These are phyloP conservation scores for Oikopleura dioica DNA, from an alignment of 23 tunicate species.

Conservation along the genomic window DNA sequence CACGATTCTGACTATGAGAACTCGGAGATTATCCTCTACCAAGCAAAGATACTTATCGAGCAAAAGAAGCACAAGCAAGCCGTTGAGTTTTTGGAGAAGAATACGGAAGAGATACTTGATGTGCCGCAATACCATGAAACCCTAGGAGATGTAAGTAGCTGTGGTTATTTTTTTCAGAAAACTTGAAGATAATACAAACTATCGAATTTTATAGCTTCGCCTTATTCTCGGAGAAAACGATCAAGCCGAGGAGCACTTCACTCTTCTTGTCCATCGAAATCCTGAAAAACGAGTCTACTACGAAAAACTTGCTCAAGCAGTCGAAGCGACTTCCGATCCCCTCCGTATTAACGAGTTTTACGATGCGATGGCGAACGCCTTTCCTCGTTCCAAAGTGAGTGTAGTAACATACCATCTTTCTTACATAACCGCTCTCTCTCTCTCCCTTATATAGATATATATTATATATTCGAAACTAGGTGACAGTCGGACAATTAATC, in stretches of 20 bases:
- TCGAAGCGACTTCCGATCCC: conserved; percentile 23
- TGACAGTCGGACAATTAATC: neutral
- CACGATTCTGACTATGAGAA: conserved; percentile 25
- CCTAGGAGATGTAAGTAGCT: conserved; percentile 23
- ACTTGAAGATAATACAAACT: neutral
- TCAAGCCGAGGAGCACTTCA: conserved; percentile 48
- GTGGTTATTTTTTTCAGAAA: neutral
- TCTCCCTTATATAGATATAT: too few species aligned
- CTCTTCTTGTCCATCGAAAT: conserved; percentile 44
- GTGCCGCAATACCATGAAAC: conserved; percentile 25
- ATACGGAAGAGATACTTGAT: conserved; percentile 32
- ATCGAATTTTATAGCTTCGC: conserved; percentile 17
- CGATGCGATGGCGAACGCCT: conserved; percentile 22
- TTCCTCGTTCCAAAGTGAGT: conserved; percentile 16
- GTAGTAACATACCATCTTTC: too few species aligned
- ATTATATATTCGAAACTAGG: neutral
- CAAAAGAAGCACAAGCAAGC: conserved; percentile 32
- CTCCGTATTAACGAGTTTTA: conserved; percentile 17
- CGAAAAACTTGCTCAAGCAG: conserved; percentile 25
- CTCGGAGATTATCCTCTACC: conserved; percentile 55
- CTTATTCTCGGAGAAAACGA: conserved; percentile 16
- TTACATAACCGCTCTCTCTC: too few species aligned
- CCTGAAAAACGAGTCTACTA: conserved; percentile 60
- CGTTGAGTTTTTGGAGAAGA: conserved; percentile 35
- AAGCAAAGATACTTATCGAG: conserved; percentile 29